A percentile compares a stretch with the other conserved stretches of the same genome.
These are phyloP conservation scores for Cyprinodon tularosa DNA, from an alignment of 2,113 vertebrate species.

Conservation along the genomic window DNA sequence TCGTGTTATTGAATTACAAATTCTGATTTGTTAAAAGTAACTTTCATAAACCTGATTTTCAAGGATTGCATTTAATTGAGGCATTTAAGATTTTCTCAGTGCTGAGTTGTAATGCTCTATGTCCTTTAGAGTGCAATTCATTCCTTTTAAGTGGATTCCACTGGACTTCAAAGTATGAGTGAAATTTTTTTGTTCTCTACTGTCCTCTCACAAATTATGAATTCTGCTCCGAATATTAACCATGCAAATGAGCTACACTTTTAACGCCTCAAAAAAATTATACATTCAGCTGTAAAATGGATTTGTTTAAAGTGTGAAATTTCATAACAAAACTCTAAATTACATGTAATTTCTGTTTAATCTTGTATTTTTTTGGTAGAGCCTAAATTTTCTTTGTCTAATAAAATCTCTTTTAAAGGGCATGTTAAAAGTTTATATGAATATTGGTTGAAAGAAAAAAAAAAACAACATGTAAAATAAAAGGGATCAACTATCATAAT, in stretches of 20 bases:
- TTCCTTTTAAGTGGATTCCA: slow-evolving; percentile 37
- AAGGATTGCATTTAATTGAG: slow-evolving; percentile 35
- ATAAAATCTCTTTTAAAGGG: slow-evolving; percentile 26
- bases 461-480: too few relatives aligned
- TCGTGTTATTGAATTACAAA: neutral
- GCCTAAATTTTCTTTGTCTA: slow-evolving; percentile 27
- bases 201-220: slow-evolving; percentile 16
- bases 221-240: slow-evolving; percentile 14
- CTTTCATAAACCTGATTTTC: slow-evolving; percentile 35
- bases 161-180: slow-evolving; percentile 42
- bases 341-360: neutral
- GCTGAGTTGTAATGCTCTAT: slow-evolving; percentile 46
- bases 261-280: neutral
- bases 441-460: slow-evolving; percentile 3
- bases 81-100: slow-evolving; percentile 37
- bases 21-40: slow-evolving; percentile 25
- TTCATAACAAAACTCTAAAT: slow-evolving; percentile 1
- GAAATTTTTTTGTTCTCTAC: slow-evolving; percentile 38
- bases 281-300: slow-evolving; percentile 17
- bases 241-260: neutral
- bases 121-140: slow-evolving; percentile 21
- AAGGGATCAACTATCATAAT: neutral
- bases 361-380: slow-evolving; percentile 5
- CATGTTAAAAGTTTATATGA: slow-evolving; percentile 22
- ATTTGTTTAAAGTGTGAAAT: slow-evolving; percentile 15